Evolutionary conservation across 2,797 vertebrate genomes (phyloP), one percentile per base, ranked within the genome.

Genomic region (Sylvia borin): DNA sequence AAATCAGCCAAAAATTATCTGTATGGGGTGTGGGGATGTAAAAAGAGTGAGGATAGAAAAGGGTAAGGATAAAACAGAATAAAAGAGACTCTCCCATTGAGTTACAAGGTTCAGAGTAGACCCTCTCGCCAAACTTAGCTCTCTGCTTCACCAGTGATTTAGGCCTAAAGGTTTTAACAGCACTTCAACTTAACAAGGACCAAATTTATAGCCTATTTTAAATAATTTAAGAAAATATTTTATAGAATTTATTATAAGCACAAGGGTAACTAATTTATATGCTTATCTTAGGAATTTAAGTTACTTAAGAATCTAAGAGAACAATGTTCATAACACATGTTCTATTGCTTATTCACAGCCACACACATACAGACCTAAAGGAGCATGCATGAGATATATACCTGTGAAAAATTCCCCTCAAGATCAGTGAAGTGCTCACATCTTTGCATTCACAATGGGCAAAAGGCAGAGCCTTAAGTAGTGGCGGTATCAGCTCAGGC

Each of bases 371-470:
- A 31, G 25, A 60, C 9, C 18, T 47, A n/a, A 80, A 60, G 16
- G 11, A 60, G 4, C 10, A 40, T 18, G 13, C 8, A 6, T 53
- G n/a, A 31, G 25, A 29, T 10, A 17, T 1, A 31, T 4, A 40
- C 2, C 8, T 15, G 19, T 29, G 36, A 38, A 72, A 57, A 72
- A 27, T 51, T 51, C 13, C 13, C 19, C 13, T 73, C 45, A 45
- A 25, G 17, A 17, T 58, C 24, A 29, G 24, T 25, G 31, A 87
- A 32, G 27, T n/a, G 14, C n/a, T 72, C 45, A 17, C 36, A 29
- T n/a, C 3, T 72, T 51, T 45, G 7, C 1, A 0, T 45, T 72
- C 38, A 29, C 11, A 38, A 17, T 45, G 38, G 51, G 19, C 0
- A 0, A 58, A 72, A 57, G 9, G 43, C 10, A 50, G 27, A 27